A percentile compares a stretch with the other conserved stretches of the same genome.
Conservation (phyloP, 2,113 vertebrate genomes). For the Pseudorectes ferrugineus region DNA sequence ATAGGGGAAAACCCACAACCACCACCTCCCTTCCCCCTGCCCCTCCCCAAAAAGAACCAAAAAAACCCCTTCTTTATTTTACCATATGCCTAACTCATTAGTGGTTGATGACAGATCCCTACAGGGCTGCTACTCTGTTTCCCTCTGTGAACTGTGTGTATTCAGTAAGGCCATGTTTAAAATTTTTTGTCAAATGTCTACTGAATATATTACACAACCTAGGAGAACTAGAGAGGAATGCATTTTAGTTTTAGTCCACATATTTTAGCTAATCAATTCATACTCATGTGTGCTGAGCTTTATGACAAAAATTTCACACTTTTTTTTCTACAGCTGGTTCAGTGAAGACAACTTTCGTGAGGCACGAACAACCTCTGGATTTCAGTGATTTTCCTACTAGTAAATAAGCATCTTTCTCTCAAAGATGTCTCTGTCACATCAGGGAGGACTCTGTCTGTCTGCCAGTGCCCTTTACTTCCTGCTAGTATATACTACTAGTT, state of each 20-base stretch:
- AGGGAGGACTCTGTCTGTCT: not conserved
- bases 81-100: not conserved
- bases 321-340: not conserved
- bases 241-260: not conserved
- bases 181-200: not conserved
- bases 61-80: not conserved
- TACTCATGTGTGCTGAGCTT: not conserved
- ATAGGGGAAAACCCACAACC: not conserved
- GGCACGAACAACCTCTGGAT: not conserved
- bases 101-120: not conserved
- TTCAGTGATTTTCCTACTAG: not conserved
- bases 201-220: not conserved
- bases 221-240: not conserved
- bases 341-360: not conserved
- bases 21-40: accelerated
- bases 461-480: not conserved
- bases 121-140: not conserved
- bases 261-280: not conserved
- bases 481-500: not conserved
- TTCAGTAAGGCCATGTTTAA: not conserved
- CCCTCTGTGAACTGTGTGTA: not conserved
- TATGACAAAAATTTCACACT: accelerated
- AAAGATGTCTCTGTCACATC: not conserved
- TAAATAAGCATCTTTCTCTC: not conserved
- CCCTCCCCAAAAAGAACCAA: not conserved